Evolutionary conservation across 1,140 invertebrate species (phyloP), one percentile per base, ranked within the genome.

Genomic region (Portunus trituberculatus): DNA sequence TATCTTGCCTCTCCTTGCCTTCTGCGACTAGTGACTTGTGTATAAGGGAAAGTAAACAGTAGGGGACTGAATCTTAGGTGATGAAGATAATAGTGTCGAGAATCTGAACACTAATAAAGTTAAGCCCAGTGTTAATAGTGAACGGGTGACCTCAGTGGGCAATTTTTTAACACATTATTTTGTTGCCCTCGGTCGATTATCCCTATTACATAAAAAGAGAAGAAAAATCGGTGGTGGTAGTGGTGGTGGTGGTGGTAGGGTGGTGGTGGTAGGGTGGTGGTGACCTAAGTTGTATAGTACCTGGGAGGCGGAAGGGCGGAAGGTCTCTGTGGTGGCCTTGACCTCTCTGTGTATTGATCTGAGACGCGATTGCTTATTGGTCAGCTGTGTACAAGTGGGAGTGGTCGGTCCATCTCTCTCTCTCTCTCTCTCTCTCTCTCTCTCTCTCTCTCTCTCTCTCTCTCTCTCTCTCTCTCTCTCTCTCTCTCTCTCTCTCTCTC

Each of bases 381-480:
- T 76, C 7, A 76, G 67, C 67, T 20, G 20, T 76, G 67, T n/a
- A 76, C n/a, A n/a, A 20, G 67, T 76, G 67, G 67, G 67, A 76
- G 67, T 76, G 67, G 67, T n/a, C 67, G 20, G 20, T 25, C 25
- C 25, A 25, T 76, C 67, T 20, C 67, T n/a, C 8, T 76, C 67
- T n/a, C 67, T 76, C 67, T n/a, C 67, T 76, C 67, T n/a, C 67
- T 76, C 67, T n/a, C 67, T 76, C 67, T 76, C n/a, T n/a, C 67
- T 76, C n/a, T n/a, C 7, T 76, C n/a, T 76, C n/a, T n/a, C 20
- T 76, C n/a, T 76, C 67, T 76, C n/a, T 2, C 20, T 76, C 67
- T 20, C 52, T 59, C 52, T 59, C 52, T 14, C 16, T 20, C 52
- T 59, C 52, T 59, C 52, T 59, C 52, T 59, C 52, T 59, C 52